Percentiles rank a stretch among this genome's conserved stretches.
These are phyloP conservation scores for Anguilla rostrata DNA, from an alignment of 2,113 vertebrate genomes.

Conservation along the genomic window DNA sequence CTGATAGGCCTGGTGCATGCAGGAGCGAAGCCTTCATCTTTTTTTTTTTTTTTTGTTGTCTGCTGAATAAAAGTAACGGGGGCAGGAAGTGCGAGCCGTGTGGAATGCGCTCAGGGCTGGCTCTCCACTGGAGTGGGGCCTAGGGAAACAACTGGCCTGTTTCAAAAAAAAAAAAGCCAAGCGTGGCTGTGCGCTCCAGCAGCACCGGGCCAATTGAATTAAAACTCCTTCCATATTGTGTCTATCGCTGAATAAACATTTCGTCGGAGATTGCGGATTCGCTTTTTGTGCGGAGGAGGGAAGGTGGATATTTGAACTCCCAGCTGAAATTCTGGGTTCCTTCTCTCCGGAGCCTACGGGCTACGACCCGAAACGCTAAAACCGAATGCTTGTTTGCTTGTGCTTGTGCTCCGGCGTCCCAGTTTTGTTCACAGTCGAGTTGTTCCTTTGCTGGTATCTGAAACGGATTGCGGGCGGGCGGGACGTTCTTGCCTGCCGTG, in stretches of 20 bases:
- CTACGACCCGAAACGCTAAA: not conserved
- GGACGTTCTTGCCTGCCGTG: constrained; percentile 29
- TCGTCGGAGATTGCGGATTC: not conserved
- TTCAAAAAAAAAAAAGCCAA: constrained; percentile 40
- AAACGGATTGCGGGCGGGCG: constrained; percentile 16
- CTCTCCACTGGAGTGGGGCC: constrained; percentile 48
- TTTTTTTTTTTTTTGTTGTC: constrained; percentile 24
- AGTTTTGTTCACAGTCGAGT: not conserved
- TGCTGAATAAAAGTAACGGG: constrained; percentile 40
- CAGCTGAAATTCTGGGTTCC: not conserved
- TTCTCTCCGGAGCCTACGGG: not conserved
- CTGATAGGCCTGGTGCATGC: not conserved
- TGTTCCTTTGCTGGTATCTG: constrained; percentile 1
- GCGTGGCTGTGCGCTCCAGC: constrained; percentile 18
- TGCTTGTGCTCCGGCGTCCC: not conserved
- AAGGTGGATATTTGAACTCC: not conserved
- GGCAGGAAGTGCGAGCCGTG: constrained; percentile 42
- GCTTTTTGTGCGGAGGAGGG: not conserved
- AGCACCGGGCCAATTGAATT: not conserved
- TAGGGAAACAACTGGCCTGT: constrained; percentile 44
- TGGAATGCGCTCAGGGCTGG: constrained; percentile 45
- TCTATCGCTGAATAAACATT: constrained; percentile 16
- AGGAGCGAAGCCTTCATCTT: constrained; percentile 28
- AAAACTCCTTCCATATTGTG: constrained; percentile 8
- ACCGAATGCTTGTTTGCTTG: not conserved